A percentile compares a stretch with the other conserved stretches of the same genome.
These are phyloP conservation scores for Apis cerana DNA, from an alignment of 1,140 invertebrate genomes.

Conservation along the genomic window DNA sequence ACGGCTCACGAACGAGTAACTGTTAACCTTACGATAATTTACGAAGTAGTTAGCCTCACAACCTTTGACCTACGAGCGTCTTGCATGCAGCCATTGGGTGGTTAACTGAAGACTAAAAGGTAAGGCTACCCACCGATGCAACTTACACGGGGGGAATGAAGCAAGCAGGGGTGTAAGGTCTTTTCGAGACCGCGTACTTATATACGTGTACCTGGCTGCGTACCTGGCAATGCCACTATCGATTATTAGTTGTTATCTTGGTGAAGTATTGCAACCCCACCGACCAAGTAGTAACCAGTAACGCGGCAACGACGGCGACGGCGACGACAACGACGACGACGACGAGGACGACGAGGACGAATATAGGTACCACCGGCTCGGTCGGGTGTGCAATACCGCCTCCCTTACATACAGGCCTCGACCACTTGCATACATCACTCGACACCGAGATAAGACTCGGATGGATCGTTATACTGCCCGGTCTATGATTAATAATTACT, in stretches of 20 bases:
- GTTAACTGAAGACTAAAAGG: conserved; percentile 60
- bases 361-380: conserved; percentile 15
- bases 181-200: conserved; percentile 66
- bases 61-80: conserved; percentile 74
- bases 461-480: conserved; percentile 79
- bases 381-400: conserved; percentile 41
- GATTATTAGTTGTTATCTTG: conserved; percentile 79
- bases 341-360: too few relatives aligned
- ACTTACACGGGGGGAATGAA: conserved; percentile 6
- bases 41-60: conserved; percentile 62
- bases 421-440: conserved; percentile 76
- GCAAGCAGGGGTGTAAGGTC: conserved; percentile 50
- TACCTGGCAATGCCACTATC: conserved; percentile 74
- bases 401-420: conserved; percentile 52
- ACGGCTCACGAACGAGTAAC: conserved; percentile 39
- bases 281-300: conserved; percentile 59
- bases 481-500: conserved; percentile 82
- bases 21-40: conserved; percentile 69
- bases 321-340: too few relatives aligned
- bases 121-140: conserved; percentile 57
- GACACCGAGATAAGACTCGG: conserved; percentile 79
- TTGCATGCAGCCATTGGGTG: conserved; percentile 65
- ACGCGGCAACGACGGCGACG: conserved; percentile 1
- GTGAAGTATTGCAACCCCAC: conserved; percentile 76
- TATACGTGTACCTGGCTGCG: conserved; percentile 69